A percentile compares a stretch with the other conserved stretches of the same genome.
Evolutionary conservation across 2,113 vertebrate species (phyloP).

Genomic region (Campylomormyrus tamandua): DNA sequence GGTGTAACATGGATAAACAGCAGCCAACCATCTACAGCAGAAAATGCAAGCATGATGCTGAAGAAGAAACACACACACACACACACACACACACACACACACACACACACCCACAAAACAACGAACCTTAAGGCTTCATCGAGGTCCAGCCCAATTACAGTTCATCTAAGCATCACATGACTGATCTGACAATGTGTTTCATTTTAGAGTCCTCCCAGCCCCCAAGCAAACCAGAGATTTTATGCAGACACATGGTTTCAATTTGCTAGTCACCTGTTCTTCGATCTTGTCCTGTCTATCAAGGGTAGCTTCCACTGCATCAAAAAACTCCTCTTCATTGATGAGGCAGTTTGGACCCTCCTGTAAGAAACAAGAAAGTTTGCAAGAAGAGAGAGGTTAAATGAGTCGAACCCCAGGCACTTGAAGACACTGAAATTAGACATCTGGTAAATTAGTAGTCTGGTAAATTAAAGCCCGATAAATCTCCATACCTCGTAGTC

Average conservation of each 20-base stretch:
- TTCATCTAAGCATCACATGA: background rate
- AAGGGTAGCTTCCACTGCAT: constrained; percentile 93
- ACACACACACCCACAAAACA: background rate
- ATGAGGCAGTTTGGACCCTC: constrained; percentile 97
- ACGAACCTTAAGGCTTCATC: background rate
- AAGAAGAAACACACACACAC: background rate
- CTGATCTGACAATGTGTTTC: background rate
- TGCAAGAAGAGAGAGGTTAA: background rate
- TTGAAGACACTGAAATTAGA: background rate
- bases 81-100: no score
- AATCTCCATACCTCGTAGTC: constrained; percentile 80
- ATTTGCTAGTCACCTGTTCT: constrained; percentile 73
- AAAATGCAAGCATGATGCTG: background rate
- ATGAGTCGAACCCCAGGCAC: background rate
- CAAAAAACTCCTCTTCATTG: constrained; percentile 98
- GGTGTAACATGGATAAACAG: background rate
- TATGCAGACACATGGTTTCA: background rate
- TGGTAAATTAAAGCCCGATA: background rate
- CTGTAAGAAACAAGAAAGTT: constrained; percentile 48
- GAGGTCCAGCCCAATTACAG: background rate
- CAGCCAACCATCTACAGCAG: background rate
- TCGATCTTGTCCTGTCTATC: constrained; percentile 98
- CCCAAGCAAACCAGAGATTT: background rate
- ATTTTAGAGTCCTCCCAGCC: background rate
- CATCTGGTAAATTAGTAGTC: no score